Percentiles rank a stretch among this genome's conserved stretches.
phyloP scores from a whole-genome alignment of 1,140 invertebrate species.

The Leptinotarsa defecta region DNA sequence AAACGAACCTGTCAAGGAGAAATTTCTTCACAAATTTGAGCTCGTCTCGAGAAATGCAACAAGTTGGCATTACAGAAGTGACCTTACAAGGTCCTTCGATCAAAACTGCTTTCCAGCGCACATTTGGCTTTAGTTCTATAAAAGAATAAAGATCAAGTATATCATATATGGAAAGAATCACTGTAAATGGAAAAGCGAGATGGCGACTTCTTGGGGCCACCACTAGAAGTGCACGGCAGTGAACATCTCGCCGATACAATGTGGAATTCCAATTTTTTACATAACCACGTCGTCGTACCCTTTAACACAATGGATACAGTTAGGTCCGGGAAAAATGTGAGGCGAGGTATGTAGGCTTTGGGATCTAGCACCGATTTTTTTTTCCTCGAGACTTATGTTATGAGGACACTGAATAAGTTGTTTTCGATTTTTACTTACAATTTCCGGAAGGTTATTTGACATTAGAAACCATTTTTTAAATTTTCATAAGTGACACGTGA shows the following conservation, averaged over 20 bases:
- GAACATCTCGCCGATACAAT: conserved; percentile 26
- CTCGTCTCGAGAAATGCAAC: conserved; percentile 23
- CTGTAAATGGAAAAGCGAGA: conserved; percentile 58
- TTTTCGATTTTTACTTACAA: no score
- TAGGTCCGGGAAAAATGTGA: conserved; percentile 3
- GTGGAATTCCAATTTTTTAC: conserved; percentile 48
- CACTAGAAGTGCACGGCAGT: conserved; percentile 9
- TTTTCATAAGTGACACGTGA: no score
- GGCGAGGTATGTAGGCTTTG: no score
- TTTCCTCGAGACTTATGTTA: no score
- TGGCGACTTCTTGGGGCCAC: conserved; percentile 35
- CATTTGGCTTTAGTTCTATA: conserved; percentile 54
- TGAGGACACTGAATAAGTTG: no score
- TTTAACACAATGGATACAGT: conserved; percentile 21
- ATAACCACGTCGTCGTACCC: conserved; percentile 12
- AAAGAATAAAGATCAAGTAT: conserved; percentile 58
- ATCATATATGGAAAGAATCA: conserved; percentile 58
- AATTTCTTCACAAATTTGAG: conserved; percentile 23
- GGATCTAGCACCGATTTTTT: no score
- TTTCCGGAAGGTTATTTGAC: no score
- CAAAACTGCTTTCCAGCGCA: conserved; percentile 53
- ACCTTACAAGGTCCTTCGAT: conserved; percentile 55
- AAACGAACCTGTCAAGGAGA: conserved; percentile 19
- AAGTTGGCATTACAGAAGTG: conserved; percentile 49
- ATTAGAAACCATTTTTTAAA: no score